phyloP scores from a whole-genome alignment of 2,797 vertebrate genomes.

The Halcyon leucocephala region DNA sequence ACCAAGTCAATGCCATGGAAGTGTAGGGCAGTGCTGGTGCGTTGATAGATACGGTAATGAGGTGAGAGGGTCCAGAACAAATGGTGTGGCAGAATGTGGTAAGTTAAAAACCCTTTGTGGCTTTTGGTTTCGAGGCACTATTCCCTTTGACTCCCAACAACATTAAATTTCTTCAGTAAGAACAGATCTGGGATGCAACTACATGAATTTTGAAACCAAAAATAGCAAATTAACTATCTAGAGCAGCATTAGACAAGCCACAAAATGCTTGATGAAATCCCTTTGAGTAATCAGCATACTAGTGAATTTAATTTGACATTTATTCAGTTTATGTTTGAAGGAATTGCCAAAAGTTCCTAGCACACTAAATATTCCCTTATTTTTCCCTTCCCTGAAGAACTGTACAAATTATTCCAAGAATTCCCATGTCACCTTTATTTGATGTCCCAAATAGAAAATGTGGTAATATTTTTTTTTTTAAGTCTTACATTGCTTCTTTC shows the following conservation, averaged over 20 bases:
- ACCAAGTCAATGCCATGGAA: constrained; percentile 84
- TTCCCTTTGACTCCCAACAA: background rate
- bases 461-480: background rate
- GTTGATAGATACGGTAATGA: constrained; percentile 89
- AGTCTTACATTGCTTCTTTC: background rate
- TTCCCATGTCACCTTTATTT: background rate
- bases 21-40: constrained; percentile 87
- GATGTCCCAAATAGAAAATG: background rate
- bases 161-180: background rate
- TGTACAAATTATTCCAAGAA: background rate
- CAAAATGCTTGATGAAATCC: background rate
- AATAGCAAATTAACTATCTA: background rate
- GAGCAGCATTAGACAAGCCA: background rate
- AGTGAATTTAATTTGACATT: background rate
- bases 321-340: background rate
- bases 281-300: background rate
- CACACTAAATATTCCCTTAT: background rate
- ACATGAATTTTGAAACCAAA: background rate
- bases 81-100: constrained; percentile 81
- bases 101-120: background rate
- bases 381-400: background rate
- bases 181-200: background rate
- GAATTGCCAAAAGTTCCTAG: background rate
- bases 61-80: constrained; percentile 82
- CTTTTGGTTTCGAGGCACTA: background rate